Evolutionary conservation across 2,797 vertebrate species (phyloP).

Genomic region (Melanotaenia pygmaea): DNA sequence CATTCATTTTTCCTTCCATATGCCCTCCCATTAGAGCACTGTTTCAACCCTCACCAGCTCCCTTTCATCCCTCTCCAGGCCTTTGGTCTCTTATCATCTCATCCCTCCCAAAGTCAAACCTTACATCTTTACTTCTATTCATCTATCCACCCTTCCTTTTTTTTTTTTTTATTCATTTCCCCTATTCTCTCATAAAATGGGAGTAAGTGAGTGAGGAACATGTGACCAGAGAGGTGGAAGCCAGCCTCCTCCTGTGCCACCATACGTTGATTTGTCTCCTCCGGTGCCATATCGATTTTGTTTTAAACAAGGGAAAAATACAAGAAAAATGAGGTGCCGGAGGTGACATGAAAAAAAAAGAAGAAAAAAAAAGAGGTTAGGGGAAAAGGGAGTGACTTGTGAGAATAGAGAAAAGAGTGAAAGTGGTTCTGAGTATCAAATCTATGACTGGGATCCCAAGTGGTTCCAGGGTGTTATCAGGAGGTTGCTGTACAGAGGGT

Average conservation of each 20-base stretch:
- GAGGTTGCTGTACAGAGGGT: constrained; percentile 48
- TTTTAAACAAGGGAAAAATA: constrained; percentile 83
- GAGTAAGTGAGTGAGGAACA: constrained; percentile 42
- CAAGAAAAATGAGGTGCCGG: constrained; percentile 80
- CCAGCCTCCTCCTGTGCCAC: constrained; percentile 61
- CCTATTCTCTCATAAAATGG: constrained; percentile 4
- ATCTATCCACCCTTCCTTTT: constrained; percentile 45
- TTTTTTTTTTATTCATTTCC: constrained; percentile 19
- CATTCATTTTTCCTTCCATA: constrained; percentile 70
- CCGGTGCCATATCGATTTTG: constrained; percentile 82
- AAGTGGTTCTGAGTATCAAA: constrained; percentile 64
- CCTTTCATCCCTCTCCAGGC: constrained; percentile 76
- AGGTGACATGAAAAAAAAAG: constrained; percentile 68
- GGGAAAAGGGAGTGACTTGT: constrained; percentile 23
- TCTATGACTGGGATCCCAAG: constrained; percentile 51
- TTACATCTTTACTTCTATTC: constrained; percentile 71
- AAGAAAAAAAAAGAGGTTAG: constrained; percentile 33
- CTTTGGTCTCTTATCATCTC: constrained; percentile 75
- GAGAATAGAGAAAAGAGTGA: constrained; percentile 40
- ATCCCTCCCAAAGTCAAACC: constrained; percentile 75
- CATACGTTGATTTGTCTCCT: constrained; percentile 81
- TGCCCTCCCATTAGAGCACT: constrained; percentile 69
- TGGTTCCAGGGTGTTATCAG: constrained; percentile 59
- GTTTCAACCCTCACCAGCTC: constrained; percentile 70
- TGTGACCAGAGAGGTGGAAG: constrained; percentile 67